A percentile compares a stretch with the other conserved stretches of the same genome.
Evolutionary conservation across 2,113 vertebrate species (phyloP).

Genomic region (Thymallus thymallus): DNA sequence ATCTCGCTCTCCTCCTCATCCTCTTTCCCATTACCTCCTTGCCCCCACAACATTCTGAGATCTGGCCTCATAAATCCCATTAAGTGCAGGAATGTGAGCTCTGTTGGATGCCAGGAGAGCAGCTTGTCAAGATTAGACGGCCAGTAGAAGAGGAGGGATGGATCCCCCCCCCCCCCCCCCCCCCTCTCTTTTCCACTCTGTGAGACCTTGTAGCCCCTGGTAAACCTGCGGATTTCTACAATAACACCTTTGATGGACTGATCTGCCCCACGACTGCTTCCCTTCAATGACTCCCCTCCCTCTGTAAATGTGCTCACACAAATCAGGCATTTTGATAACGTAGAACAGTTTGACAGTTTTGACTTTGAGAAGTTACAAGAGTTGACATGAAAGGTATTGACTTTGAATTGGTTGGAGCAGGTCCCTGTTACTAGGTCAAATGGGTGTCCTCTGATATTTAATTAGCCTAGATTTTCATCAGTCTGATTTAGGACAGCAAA

Average conservation of each 20-base stretch:
- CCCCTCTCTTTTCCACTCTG: not conserved
- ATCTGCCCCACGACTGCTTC: not conserved
- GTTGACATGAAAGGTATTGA: too few relatives aligned
- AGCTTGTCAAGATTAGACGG: constrained; percentile 17
- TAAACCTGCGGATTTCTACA: constrained; percentile 4
- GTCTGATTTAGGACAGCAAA: too few relatives aligned
- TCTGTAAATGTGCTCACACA: too few relatives aligned
- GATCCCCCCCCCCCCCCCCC: too few relatives aligned
- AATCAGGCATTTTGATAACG: too few relatives aligned
- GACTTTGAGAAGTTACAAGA: too few relatives aligned
- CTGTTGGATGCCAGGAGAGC: constrained; percentile 35
- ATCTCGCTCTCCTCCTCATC: constrained; percentile 1
- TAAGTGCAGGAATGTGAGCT: constrained; percentile 48
- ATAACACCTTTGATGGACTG: not conserved
- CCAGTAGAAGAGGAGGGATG: not conserved
- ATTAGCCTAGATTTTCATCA: too few relatives aligned
- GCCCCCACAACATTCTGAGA: constrained; percentile 49
- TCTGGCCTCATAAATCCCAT: constrained; percentile 57
- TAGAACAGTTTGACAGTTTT: too few relatives aligned
- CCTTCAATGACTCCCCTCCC: not conserved
- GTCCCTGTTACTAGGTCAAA: too few relatives aligned
- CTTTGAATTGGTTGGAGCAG: too few relatives aligned
- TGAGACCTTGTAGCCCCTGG: too few relatives aligned
- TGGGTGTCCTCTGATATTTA: too few relatives aligned
- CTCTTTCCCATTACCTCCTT: constrained; percentile 36